phyloP scores from a whole-genome alignment of 2,113 vertebrate species.

The Baryphthengus martii region DNA sequence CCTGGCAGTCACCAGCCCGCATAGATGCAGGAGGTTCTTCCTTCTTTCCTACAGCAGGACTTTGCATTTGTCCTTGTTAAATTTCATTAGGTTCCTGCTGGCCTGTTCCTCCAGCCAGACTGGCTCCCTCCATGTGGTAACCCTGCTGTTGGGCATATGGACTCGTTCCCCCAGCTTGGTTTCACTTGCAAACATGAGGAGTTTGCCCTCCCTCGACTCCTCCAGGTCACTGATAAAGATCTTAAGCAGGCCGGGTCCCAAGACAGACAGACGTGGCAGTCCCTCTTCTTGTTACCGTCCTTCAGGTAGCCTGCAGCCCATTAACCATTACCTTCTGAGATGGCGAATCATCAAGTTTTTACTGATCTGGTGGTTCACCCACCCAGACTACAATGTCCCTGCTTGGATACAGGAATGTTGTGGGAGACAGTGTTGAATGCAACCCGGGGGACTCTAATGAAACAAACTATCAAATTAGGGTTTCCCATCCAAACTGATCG shows the following conservation, averaged over 20 bases:
- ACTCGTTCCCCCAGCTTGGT: neutral
- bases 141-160: fast-evolving
- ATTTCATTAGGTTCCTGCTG: neutral
- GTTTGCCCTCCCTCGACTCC: neutral
- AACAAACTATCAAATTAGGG: neutral
- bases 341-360: neutral
- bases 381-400: neutral
- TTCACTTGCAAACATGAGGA: neutral
- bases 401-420: neutral
- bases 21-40: neutral
- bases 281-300: neutral
- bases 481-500: neutral
- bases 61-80: neutral
- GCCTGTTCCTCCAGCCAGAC: neutral
- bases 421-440: neutral
- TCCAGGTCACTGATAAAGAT: neutral
- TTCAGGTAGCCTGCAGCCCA: neutral
- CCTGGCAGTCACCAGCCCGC: neutral
- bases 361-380: neutral
- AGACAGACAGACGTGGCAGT: no score
- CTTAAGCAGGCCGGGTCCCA: neutral
- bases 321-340: neutral
- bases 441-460: neutral
- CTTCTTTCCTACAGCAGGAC: neutral
- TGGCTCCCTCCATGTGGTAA: neutral